Conservation (phyloP, 2,113 vertebrate genomes). For the Nothocercus nigrocapillus region DNA sequence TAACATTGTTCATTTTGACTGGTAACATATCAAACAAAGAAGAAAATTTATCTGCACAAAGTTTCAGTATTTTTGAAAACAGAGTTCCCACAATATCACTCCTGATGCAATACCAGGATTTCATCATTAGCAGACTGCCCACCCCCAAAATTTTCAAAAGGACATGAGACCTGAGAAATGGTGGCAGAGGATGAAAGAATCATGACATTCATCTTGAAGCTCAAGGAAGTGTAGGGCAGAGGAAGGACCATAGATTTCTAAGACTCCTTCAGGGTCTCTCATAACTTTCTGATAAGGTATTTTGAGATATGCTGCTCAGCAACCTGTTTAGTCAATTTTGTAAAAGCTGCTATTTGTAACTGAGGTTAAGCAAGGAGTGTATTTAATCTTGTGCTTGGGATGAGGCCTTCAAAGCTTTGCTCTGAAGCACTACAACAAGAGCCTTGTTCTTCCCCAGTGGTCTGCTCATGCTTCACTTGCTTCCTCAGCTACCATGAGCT, state of each 20-base stretch:
- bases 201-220: not conserved
- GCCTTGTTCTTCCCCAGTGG: not conserved
- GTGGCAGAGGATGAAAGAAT: not conserved
- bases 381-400: accelerated
- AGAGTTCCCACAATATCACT: not conserved
- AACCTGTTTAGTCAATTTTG: not conserved
- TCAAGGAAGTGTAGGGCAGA: not conserved
- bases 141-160: not conserved
- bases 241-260: not conserved
- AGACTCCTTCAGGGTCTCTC: not conserved
- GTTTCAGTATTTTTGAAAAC: not conserved
- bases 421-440: not conserved
- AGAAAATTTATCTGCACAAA: not conserved
- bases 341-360: not conserved
- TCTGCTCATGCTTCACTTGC: not conserved
- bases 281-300: not conserved
- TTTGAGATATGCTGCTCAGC: not conserved
- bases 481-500: not conserved
- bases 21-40: not conserved
- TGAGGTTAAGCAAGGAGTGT: not conserved
- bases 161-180: not conserved
- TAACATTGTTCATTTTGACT: not conserved
- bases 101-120: not conserved
- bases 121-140: not conserved
- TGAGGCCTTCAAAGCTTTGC: not conserved